Percentiles rank a stretch among this genome's conserved stretches.
Evolutionary conservation across 1,140 invertebrate species (phyloP).

Genomic region (Drosophila tani): DNA sequence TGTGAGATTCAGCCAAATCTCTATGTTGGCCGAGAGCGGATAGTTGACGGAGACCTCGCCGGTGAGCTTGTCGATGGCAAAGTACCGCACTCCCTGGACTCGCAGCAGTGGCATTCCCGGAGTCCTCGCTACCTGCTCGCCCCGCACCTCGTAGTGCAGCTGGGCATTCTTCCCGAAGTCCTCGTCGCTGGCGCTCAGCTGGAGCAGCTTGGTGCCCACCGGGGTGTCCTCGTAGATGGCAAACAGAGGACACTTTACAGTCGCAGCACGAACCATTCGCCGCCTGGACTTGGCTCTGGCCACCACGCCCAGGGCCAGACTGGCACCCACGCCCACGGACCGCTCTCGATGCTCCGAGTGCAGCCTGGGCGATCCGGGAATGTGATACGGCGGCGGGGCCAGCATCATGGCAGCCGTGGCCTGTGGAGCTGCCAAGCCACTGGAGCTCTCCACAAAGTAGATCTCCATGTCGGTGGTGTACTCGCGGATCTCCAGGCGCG

Average conservation of each 20-base stretch:
- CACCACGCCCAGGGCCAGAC: constrained; percentile 7
- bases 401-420: constrained; percentile 69
- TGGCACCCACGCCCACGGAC: constrained; percentile 5
- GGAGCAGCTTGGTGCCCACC: constrained; percentile 90
- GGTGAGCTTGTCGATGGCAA: constrained; percentile 89
- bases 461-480: constrained; percentile 86
- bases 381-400: constrained; percentile 70
- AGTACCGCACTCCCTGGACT: constrained; percentile 87
- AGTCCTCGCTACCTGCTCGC: constrained; percentile 87
- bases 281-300: constrained; percentile 55
- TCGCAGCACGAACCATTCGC: constrained; percentile 36
- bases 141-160: constrained; percentile 90
- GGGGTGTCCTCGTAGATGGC: constrained; percentile 91
- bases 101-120: constrained; percentile 76
- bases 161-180: constrained; percentile 91
- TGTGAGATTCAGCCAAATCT: constrained; percentile 91
- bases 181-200: constrained; percentile 92
- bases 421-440: constrained; percentile 66
- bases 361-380: constrained; percentile 73
- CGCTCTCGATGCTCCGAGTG: constrained; percentile 45
- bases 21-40: constrained; percentile 90
- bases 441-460: constrained; percentile 85
- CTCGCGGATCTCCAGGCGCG: constrained; percentile 88
- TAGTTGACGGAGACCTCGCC: constrained; percentile 92
- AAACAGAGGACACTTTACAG: constrained; percentile 86